These are phyloP conservation scores for Nephrotoma appendiculata DNA, from an alignment of 2,888 invertebrate genomes.

Conservation along the genomic window DNA sequence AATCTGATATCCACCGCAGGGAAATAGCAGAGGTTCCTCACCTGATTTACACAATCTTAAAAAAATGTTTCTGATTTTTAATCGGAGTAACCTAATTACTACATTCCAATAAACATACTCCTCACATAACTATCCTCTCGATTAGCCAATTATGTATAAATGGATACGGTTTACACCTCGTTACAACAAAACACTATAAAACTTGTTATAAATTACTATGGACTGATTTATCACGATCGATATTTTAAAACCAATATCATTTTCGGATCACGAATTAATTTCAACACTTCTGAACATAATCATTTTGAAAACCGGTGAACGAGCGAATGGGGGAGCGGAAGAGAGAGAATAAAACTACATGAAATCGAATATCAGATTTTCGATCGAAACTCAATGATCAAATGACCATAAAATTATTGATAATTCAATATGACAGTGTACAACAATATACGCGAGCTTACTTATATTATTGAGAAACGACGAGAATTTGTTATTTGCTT, in stretches of 20 bases:
- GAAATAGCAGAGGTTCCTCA: too few relatives aligned
- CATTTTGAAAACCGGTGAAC: background rate
- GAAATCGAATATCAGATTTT: background rate
- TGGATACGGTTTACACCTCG: background rate
- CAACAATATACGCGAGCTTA: background rate
- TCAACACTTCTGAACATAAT: background rate
- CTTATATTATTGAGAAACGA: background rate
- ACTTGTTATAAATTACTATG: background rate
- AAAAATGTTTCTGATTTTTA: too few relatives aligned
- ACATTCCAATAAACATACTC: too few relatives aligned
- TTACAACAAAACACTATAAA: background rate
- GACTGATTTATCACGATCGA: background rate
- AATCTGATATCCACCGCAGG: too few relatives aligned
- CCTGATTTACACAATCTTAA: too few relatives aligned
- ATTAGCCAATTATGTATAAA: background rate
- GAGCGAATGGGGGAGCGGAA: background rate
- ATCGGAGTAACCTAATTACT: too few relatives aligned
- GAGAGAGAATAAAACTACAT: too few relatives aligned
- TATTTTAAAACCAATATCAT: background rate
- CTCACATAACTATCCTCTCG: background rate
- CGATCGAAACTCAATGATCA: background rate
- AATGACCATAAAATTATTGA: background rate
- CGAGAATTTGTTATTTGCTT: background rate
- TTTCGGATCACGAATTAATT: background rate
- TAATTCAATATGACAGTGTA: background rate